A percentile compares a stretch with the other conserved stretches of the same genome.
Conservation (phyloP, 2,888 invertebrate species). For the Diaperis boleti region DNA sequence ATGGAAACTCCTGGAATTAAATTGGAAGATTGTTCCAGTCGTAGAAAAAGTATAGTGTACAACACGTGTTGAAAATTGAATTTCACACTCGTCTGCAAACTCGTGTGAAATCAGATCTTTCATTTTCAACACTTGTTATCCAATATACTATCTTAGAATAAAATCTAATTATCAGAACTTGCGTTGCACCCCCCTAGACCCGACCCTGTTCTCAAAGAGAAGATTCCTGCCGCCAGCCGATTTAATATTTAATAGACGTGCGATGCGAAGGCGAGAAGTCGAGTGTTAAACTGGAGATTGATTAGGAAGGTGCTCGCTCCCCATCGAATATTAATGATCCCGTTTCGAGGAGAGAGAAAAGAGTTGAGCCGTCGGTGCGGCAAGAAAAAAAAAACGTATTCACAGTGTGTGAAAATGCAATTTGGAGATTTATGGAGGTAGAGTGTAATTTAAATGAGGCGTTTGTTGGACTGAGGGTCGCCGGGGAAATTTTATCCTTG, state of each 20-base stretch:
- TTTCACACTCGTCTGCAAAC: too few relatives aligned
- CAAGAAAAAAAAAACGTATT: too few relatives aligned
- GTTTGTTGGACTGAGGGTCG: neutral
- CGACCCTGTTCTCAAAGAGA: neutral
- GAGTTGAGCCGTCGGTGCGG: too few relatives aligned
- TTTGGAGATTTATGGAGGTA: conserved; percentile 21
- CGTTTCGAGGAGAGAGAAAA: conserved; percentile 20
- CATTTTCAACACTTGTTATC: too few relatives aligned
- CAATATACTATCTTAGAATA: too few relatives aligned
- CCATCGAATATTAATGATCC: conserved; percentile 40
- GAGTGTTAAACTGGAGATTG: conserved; percentile 42
- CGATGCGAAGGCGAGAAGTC: conserved; percentile 33
- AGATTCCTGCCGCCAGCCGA: conserved; percentile 3
- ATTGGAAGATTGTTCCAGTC: too few relatives aligned
- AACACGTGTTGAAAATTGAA: too few relatives aligned
- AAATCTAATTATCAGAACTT: too few relatives aligned
- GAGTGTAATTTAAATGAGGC: conserved; percentile 22
- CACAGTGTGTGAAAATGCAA: conserved; percentile 21
- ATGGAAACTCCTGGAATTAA: too few relatives aligned
- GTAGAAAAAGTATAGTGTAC: too few relatives aligned
- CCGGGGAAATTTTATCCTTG: conserved; percentile 13
- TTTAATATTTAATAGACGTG: conserved; percentile 39
- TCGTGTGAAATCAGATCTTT: too few relatives aligned
- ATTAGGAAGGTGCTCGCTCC: conserved; percentile 38
- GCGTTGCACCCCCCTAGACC: too few relatives aligned